Percentiles rank a stretch among this genome's conserved stretches.
Evolutionary conservation across 1,140 invertebrate genomes (phyloP).

Genomic region (Halictus rubicundus): DNA sequence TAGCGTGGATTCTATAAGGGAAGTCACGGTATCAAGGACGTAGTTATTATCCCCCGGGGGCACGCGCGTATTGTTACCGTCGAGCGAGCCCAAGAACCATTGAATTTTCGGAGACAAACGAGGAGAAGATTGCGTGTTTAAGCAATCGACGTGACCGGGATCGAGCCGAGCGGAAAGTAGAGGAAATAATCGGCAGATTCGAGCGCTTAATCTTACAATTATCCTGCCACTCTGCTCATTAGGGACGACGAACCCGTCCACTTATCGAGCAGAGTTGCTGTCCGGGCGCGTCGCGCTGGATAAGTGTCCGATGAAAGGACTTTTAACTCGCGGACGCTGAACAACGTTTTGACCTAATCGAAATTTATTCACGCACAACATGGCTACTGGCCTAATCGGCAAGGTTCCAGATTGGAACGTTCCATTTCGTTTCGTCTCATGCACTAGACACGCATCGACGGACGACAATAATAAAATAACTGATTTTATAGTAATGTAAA

Average conservation of each 20-base stretch:
- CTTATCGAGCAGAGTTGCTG: neutral
- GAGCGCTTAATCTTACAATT: constrained; percentile 44
- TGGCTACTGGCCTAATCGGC: too few relatives aligned
- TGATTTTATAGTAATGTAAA: too few relatives aligned
- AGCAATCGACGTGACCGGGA: constrained; percentile 50
- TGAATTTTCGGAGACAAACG: constrained; percentile 65
- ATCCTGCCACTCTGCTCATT: constrained; percentile 14
- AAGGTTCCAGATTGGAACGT: too few relatives aligned
- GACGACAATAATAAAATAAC: too few relatives aligned
- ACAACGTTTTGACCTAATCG: too few relatives aligned
- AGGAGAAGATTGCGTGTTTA: constrained; percentile 43
- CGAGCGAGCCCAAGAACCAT: constrained; percentile 62
- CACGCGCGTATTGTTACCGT: constrained; percentile 75
- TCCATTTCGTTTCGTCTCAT: too few relatives aligned
- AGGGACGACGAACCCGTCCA: neutral
- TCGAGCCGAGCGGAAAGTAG: constrained; percentile 28
- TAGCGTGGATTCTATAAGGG: constrained; percentile 56
- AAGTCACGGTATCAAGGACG: constrained; percentile 70
- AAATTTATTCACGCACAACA: too few relatives aligned
- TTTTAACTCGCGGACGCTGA: too few relatives aligned
- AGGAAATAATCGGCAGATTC: constrained; percentile 36
- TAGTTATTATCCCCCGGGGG: constrained; percentile 77
- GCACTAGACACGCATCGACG: too few relatives aligned
- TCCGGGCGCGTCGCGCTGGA: neutral
- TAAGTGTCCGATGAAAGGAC: too few relatives aligned